Evolutionary conservation across 2,888 invertebrate genomes (phyloP), one percentile per base, ranked within the genome.

Genomic region (Hydriomena furcata): DNA sequence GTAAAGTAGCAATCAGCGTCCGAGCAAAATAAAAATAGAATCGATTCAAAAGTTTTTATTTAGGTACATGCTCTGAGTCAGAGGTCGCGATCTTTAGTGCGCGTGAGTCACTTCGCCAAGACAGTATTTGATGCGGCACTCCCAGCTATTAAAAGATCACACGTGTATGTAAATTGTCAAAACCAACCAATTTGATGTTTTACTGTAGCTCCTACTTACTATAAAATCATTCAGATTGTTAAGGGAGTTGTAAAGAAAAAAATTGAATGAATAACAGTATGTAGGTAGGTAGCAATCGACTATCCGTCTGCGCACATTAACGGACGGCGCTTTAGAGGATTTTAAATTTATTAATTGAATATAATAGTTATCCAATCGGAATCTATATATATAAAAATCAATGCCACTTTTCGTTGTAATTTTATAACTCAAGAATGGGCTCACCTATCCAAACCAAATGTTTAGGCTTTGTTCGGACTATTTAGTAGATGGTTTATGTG

Each of bases 81-180:
- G 41, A 53, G 54, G 59, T 58, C 52, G 37, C n/a, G 45, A 28
- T 48, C 45, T 45, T 34, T 42, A 32, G n/a, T 7, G 13, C 12
- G 21, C 6, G 20, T 57, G 57, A 54, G 41, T 58, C 55, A 60
- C 37, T 25, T 12, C 47, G 51, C 45, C 48, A 20, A 38, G 36
- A 40, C 46, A 38, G 30, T 41, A 47, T 46, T 24, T 34, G 41
- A 45, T n/a, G 21, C 32, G 49, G 50, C 61, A 50, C 58, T 51
- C 61, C 56, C 49, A 45, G 30, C 41, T 32, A 49, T 40, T n/a
- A 45, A 36, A 44, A 53, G 17, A 13, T 50, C 24, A 36, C 49
- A 54, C 37, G 41, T 50, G 36, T 34, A 49, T 49, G 46, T 46
- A 35, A 50, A 54, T 54, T 54, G 53, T 10, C 42, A 42, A 48